Conservation (phyloP, 2,888 invertebrate genomes). For the Phortica magna region DNA sequence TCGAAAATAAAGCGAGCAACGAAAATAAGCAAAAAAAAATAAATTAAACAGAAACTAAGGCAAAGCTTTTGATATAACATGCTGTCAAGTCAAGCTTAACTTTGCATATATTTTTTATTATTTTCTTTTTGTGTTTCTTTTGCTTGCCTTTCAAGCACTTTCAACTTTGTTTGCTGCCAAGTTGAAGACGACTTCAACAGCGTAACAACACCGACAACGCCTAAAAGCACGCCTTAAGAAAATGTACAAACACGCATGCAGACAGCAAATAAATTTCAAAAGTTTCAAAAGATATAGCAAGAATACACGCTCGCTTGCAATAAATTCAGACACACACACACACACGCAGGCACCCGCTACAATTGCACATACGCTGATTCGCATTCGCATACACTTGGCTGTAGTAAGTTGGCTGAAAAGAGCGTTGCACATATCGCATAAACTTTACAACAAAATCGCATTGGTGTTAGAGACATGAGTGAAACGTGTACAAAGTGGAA, state of each 20-base stretch:
- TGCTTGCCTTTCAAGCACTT: constrained; percentile 66
- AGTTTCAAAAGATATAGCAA: constrained; percentile 46
- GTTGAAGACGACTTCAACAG: constrained; percentile 24
- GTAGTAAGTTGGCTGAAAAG: constrained; percentile 36
- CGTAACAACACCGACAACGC: constrained; percentile 46
- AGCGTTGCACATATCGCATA: constrained; percentile 23
- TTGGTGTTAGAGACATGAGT: neutral
- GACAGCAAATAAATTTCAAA: constrained; percentile 64
- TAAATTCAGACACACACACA: constrained; percentile 58
- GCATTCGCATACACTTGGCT: constrained; percentile 35
- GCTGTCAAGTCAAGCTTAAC: neutral
- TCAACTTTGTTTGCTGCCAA: constrained; percentile 40
- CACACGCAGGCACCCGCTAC: too few species aligned
- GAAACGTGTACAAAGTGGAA: constrained; percentile 20
- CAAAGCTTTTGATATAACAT: constrained; percentile 11
- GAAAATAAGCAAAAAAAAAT: neutral
- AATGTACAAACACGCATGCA: constrained; percentile 48
- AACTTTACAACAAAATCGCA: neutral
- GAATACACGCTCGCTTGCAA: constrained; percentile 63
- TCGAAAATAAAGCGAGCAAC: neutral
- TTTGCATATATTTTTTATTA: neutral
- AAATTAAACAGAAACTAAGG: neutral
- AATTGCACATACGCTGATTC: neutral
- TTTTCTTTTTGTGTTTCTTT: constrained; percentile 55
- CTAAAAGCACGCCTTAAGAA: constrained; percentile 29